phyloP scores from a whole-genome alignment of 2,888 invertebrate genomes.

The Ptilodon capucinus region DNA sequence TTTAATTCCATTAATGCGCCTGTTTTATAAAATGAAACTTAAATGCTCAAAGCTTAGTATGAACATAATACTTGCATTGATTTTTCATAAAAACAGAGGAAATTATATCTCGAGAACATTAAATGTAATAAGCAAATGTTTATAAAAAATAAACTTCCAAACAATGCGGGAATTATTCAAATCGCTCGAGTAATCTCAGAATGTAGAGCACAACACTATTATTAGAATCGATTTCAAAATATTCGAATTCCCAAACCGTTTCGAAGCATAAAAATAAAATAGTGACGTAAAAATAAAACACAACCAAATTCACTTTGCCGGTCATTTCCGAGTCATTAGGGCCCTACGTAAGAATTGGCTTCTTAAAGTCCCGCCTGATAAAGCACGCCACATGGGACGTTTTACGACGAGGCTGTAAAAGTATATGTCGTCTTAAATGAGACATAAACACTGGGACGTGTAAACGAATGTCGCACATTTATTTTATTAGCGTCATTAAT shows the following conservation, averaged over 20 bases:
- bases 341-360: conserved; percentile 53
- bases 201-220: conserved; percentile 10
- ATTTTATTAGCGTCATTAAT: conserved; percentile 80
- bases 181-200: conserved; percentile 17
- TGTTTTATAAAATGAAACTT: too few relatives aligned
- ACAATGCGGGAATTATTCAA: conserved; percentile 23
- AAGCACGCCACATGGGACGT: conserved; percentile 68
- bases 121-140: too few relatives aligned
- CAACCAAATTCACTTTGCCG: conserved; percentile 53
- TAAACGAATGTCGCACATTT: conserved; percentile 81
- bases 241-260: conserved; percentile 8
- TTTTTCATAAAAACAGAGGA: too few relatives aligned
- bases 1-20: too few relatives aligned
- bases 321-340: conserved; percentile 56
- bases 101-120: too few relatives aligned
- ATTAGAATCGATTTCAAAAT: conserved; percentile 19
- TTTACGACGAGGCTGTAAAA: conserved; percentile 76
- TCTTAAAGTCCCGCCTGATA: conserved; percentile 57
- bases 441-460: conserved; percentile 80
- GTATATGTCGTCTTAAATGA: conserved; percentile 80
- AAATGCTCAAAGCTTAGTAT: too few relatives aligned
- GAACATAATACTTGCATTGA: too few relatives aligned
- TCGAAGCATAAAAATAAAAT: conserved; percentile 26
- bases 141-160: conserved; percentile 22
- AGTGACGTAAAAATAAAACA: conserved; percentile 30